Evolutionary conservation across 2,888 invertebrate genomes (phyloP).

Genomic region (Timandra comae): DNA sequence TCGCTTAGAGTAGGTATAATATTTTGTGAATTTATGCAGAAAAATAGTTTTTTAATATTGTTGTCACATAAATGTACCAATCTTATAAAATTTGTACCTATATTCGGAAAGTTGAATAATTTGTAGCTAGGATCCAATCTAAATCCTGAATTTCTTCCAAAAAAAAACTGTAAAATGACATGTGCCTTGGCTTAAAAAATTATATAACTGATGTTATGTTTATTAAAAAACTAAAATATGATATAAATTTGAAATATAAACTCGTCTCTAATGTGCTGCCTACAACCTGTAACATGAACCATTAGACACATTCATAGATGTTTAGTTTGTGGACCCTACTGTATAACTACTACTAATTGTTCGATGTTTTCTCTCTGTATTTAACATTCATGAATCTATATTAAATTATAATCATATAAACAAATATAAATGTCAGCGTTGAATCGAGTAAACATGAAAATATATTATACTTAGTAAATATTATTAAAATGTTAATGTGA

Average conservation of each 20-base stretch:
- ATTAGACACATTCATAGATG: no score
- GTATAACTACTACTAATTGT: slow-evolving; percentile 8
- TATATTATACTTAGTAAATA: no score
- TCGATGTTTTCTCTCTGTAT: slow-evolving; percentile 7
- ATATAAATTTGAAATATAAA: slow-evolving; percentile 28
- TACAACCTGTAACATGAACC: no score
- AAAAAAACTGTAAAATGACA: slow-evolving; percentile 59
- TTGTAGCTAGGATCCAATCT: slow-evolving; percentile 76
- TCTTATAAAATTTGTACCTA: slow-evolving; percentile 74
- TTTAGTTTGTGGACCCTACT: no score
- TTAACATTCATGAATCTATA: slow-evolving; percentile 2
- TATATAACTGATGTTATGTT: slow-evolving; percentile 61
- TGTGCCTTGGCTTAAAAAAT: slow-evolving; percentile 73
- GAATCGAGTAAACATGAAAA: no score
- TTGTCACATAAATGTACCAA: slow-evolving; percentile 76
- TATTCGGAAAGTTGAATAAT: slow-evolving; percentile 76
- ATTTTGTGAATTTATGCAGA: slow-evolving; percentile 75
- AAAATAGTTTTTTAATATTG: slow-evolving; percentile 76
- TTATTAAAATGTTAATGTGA: no score
- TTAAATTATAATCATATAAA: no score
- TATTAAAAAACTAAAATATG: slow-evolving; percentile 44
- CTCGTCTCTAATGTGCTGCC: slow-evolving; percentile 53
- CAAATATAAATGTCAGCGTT: no score
- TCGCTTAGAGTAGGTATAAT: slow-evolving; percentile 74
- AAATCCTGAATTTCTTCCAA: slow-evolving; percentile 70